phyloP scores from a whole-genome alignment of 2,888 invertebrate species.

The Metellina segmentata region DNA sequence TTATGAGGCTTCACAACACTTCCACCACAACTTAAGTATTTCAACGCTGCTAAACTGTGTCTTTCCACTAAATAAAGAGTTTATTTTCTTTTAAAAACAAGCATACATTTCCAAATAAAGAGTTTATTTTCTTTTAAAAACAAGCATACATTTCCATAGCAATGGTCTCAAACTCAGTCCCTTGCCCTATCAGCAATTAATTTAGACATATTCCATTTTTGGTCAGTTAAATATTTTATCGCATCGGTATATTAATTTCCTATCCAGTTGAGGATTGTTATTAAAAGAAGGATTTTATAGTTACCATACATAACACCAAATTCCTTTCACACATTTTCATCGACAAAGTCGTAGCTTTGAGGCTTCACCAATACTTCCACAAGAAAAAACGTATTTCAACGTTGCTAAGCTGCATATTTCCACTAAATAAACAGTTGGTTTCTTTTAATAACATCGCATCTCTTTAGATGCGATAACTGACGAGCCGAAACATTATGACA shows the following conservation, averaged over 20 bases:
- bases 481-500: no score
- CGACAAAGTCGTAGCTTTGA: slow-evolving; percentile 83
- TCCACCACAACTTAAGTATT: slow-evolving; percentile 19
- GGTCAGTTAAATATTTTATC: no score
- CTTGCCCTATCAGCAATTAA: no score
- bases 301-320: neutral
- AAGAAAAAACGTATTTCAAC: neutral
- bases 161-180: neutral
- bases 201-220: no score
- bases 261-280: no score
- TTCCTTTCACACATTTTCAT: slow-evolving; percentile 82
- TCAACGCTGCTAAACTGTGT: slow-evolving; percentile 28
- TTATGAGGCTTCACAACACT: slow-evolving; percentile 81
- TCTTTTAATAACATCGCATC: no score
- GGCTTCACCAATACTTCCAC: slow-evolving; percentile 79
- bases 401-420: slow-evolving; percentile 7
- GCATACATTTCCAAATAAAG: neutral
- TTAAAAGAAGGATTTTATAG: neutral
- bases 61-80: slow-evolving; percentile 12
- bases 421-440: no score
- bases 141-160: neutral
- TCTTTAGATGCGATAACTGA: no score
- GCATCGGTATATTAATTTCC: no score
- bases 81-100: neutral
- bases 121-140: slow-evolving; percentile 2